Base-by-base conservation (phyloP, 2,797 vertebrate genomes). In the Phataginus tricuspis region DNA sequence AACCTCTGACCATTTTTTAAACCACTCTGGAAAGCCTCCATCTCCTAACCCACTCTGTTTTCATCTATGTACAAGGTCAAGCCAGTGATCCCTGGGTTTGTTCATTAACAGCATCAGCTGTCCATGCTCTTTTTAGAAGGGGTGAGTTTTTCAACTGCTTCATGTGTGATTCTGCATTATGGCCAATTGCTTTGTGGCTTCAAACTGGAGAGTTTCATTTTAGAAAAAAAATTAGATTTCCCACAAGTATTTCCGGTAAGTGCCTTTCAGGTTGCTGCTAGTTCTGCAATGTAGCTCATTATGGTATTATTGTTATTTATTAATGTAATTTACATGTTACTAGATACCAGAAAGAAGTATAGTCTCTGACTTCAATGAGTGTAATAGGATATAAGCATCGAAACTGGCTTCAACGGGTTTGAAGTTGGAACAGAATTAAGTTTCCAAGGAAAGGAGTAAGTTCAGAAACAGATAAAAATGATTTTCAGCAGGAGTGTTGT, bases 1-100 rank as follows among this genome's bases (percentile, higher is more conserved):
- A 59, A 95, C 34, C 63, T 96, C 77, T 94, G 89, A 84, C 21
- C 90, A 96, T 91, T 96, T 95, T 95, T 97, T 89, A 95, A 86
- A 84, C 78, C 29, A 71, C 74, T 31, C 51, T 94, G 69, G 72
- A 85, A 91, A 68, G 51, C 39, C 55, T 95, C 71, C 63, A 96
- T 57, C 57, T 95, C 64, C 72, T 92, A 94, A 95, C 80, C 7
- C 16, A 11, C 37, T 61, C 11, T 57, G 45, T 92, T 96, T 97
- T 95, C 87, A 25, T 29, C 75, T 80, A 45, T 94, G 55, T 92
- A 91, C 78, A 87, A 92, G 92, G 77, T 92, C 94, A 95, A 95
- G 59, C 85, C 72, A 91, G 71, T 27, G 93, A 95, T 55, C n/a
- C 61, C 29, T 80, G 92, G 37, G 31, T 75, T 71, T 96, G 87